Evolutionary conservation across 2,888 invertebrate species (phyloP), one percentile per base, ranked within the genome.

Genomic region (Drosophila koepferae): DNA sequence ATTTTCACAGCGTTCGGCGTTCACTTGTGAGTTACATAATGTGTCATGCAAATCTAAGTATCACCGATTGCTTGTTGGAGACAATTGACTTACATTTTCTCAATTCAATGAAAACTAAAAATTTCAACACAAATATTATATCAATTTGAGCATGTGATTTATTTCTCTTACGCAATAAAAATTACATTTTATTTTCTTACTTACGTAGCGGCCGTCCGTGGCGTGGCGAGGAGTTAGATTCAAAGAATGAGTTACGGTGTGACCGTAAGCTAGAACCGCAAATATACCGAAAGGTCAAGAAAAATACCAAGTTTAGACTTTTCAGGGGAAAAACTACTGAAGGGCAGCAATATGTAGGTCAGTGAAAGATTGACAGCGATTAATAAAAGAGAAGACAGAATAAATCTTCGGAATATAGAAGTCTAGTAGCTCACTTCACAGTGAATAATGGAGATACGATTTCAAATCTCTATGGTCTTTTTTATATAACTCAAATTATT

Each of bases 21-120:
- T 69, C 65, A 71, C 73, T 67, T 69, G 77, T 74, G 28, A 82
- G 88, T 87, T 87, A 87, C 88, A 88, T 87, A 87, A 87, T 77
- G 74, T 77, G 74, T 56, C 77, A 72, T 82, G 86, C 62, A 67
- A 41, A 44, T 43, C 16, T 16, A 12, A 16, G 46, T 18, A 9
- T 10, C 23, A 23, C 6, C 12, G n/a, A 20, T 40, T 41, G n/a
- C 23, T 41, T 41, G 4, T 41, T 28, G 7, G 9, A 7, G 18
- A 40, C 40, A 28, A 41, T n/a, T n/a, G 12, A 31, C 40, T 41
- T 31, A 54, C 23, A 54, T 36, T 41, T 55, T 55, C 4, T 31
- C 12, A 41, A 31, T 31, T 31, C 7, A n/a, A 34, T 18, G 49
- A 51, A 9, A 46, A 2, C 12, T 9, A 43, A 28, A 16, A 59